phyloP scores from a whole-genome alignment of 1,140 invertebrate species.

The Drosophila eugracilis region DNA sequence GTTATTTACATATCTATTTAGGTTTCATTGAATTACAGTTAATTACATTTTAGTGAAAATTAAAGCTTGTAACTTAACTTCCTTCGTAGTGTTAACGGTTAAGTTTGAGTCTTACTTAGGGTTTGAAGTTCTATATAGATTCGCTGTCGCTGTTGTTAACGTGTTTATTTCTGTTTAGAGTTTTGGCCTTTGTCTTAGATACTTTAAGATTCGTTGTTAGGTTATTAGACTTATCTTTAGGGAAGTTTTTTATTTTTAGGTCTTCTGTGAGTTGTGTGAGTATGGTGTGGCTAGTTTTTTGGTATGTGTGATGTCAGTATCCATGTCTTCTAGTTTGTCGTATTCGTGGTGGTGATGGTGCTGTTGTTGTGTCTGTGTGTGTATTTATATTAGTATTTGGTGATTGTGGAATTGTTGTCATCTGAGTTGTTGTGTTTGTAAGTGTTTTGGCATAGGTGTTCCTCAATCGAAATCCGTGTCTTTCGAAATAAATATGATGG shows the following conservation, averaged over 20 bases:
- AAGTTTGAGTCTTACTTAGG: too few species aligned
- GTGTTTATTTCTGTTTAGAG: too few species aligned
- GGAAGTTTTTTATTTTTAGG: constrained; percentile 7
- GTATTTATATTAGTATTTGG: too few species aligned
- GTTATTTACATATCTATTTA: constrained; percentile 13
- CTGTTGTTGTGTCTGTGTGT: not conserved
- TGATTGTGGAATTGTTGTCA: too few species aligned
- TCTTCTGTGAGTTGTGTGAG: constrained; percentile 7
- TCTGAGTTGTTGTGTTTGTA: constrained; percentile 6
- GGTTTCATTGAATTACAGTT: constrained; percentile 5
- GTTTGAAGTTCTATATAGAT: too few species aligned
- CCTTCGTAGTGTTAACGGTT: too few species aligned
- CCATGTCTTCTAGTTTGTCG: constrained; percentile 10
- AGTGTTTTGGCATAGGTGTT: constrained; percentile 16
- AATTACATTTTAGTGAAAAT: too few species aligned
- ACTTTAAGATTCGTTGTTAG: not conserved
- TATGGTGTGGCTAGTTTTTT: not conserved
- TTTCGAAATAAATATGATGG: constrained; percentile 10
- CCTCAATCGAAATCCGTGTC: not conserved
- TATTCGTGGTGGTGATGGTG: not conserved
- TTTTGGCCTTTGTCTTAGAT: not conserved
- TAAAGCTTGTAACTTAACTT: too few species aligned
- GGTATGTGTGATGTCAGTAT: not conserved
- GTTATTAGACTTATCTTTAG: not conserved
- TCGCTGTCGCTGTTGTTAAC: too few species aligned